Evolutionary conservation across 2,797 vertebrate genomes (phyloP).

Genomic region (Melanotaenia parkinsoni): DNA sequence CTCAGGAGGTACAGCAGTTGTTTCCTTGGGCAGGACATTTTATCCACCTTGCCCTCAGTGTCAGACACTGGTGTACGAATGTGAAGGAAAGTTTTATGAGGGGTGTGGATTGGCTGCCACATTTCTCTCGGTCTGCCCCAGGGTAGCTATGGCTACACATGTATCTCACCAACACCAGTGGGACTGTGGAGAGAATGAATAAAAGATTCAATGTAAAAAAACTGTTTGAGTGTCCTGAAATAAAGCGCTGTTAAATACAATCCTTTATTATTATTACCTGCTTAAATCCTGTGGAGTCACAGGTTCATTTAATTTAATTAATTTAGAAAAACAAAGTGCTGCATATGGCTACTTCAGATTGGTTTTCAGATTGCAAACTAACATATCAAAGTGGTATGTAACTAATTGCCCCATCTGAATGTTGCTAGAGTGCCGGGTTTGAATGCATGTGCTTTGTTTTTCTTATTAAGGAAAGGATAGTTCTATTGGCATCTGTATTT

Average conservation of each 20-base stretch:
- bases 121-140: not conserved
- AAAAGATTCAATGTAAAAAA: not conserved
- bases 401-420: no score
- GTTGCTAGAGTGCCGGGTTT: no score
- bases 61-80: not conserved
- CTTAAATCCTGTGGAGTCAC: not conserved
- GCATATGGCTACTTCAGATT: not conserved
- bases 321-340: not conserved
- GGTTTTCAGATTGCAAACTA: not conserved
- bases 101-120: not conserved
- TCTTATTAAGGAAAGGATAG: no score
- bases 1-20: not conserved
- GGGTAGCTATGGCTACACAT: not conserved
- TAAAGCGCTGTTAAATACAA: no score
- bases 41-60: not conserved
- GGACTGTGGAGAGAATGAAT: not conserved
- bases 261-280: not conserved
- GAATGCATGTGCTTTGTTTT: no score
- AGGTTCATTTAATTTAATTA: not conserved
- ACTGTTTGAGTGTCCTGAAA: not conserved
- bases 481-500: no score
- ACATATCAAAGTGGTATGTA: not conserved
- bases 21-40: not conserved
- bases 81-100: not conserved
- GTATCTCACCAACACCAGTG: not conserved